These are phyloP conservation scores for Sarcophaga bullata DNA, from an alignment of 1,140 invertebrate genomes.

Conservation along the genomic window DNA sequence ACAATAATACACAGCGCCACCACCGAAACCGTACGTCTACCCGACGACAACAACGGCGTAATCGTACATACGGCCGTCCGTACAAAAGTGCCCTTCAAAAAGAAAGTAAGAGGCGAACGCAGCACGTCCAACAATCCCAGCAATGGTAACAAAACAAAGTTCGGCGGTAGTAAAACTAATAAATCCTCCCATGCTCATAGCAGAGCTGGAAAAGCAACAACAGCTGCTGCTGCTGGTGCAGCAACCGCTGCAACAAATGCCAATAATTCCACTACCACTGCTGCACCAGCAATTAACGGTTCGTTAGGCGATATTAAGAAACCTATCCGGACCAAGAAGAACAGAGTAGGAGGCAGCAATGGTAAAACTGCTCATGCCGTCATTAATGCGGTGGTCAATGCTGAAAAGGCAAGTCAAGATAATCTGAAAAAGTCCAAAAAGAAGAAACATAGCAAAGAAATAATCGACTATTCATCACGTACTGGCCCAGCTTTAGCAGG, in stretches of 20 bases:
- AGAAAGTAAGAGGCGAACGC: conserved; percentile 76
- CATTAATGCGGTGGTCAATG: conserved; percentile 15
- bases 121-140: conserved; percentile 46
- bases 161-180: conserved; percentile 16
- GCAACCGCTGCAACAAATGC: not conserved
- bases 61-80: conserved; percentile 78
- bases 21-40: conserved; percentile 83
- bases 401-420: conserved; percentile 57
- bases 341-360: conserved; percentile 43
- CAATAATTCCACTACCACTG: not conserved
- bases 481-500: conserved; percentile 64
- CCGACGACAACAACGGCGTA: conserved; percentile 77
- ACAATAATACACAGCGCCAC: conserved; percentile 88
- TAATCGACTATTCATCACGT: conserved; percentile 75
- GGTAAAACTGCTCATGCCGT: conserved; percentile 18
- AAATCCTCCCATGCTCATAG: conserved; percentile 22
- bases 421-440: conserved; percentile 65
- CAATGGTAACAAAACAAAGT: conserved; percentile 42
- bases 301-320: conserved; percentile 51
- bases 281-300: not conserved
- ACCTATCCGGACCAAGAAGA: conserved; percentile 54
- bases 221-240: not conserved
- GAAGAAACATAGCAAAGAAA: conserved; percentile 74
- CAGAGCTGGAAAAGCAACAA: not conserved
- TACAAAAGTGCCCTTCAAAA: conserved; percentile 79